Conservation (phyloP, 2,888 invertebrate species). For the Lasioglossum zephyrum region DNA sequence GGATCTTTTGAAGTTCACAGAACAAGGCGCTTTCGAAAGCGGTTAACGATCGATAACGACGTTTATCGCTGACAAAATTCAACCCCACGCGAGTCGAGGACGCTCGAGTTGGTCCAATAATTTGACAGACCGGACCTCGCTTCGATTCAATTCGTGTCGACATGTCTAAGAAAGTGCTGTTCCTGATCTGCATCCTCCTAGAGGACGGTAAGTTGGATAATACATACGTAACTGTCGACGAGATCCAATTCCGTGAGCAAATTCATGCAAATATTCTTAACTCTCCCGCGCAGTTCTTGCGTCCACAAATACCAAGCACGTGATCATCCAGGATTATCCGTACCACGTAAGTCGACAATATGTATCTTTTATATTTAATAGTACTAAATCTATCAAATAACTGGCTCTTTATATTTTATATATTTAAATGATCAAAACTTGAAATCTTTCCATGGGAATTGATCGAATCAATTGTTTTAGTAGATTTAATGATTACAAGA, state of each 20-base stretch:
- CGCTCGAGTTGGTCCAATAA: conserved; percentile 2
- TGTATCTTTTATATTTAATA: not conserved
- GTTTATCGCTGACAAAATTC: conserved; percentile 35
- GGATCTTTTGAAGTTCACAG: conserved; percentile 40
- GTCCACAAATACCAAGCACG: conserved; percentile 36
- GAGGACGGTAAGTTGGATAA: conserved; percentile 44
- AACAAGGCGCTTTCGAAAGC: conserved; percentile 12
- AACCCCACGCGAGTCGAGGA: not conserved
- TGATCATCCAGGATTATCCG: conserved; percentile 56
- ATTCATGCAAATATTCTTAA: not conserved
- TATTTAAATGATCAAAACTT: not conserved
- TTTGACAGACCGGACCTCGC: conserved; percentile 10
- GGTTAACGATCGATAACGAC: conserved; percentile 40
- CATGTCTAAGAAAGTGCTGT: conserved; percentile 43
- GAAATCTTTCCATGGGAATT: too few species aligned
- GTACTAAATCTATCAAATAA: accelerated
- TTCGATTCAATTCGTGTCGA: conserved; percentile 1
- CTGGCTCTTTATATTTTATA: not conserved
- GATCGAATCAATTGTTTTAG: too few species aligned
- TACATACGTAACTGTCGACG: not conserved
- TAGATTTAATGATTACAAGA: too few species aligned
- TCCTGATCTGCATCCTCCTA: conserved; percentile 41
- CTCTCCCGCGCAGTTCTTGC: conserved; percentile 36
- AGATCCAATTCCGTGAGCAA: not conserved
- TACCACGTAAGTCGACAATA: conserved; percentile 62